These are phyloP conservation scores for Minunthozetes semirufus DNA, from an alignment of 2,888 invertebrate genomes.

Conservation along the genomic window DNA sequence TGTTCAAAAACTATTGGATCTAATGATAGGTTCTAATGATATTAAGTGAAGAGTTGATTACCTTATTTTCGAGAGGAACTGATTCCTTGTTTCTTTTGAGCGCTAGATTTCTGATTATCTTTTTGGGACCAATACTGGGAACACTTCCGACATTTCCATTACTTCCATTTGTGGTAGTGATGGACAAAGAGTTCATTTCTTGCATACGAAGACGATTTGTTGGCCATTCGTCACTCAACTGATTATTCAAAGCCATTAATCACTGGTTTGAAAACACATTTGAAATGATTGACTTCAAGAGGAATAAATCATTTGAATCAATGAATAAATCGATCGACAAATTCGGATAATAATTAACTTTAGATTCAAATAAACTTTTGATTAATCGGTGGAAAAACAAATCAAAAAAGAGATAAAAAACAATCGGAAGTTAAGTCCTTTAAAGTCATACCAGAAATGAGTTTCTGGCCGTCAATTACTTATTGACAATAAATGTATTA, in stretches of 20 bases:
- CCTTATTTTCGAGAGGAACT: conserved; percentile 29
- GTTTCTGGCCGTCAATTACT: too few species aligned
- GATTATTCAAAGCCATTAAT: conserved; percentile 22
- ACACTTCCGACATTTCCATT: not conserved
- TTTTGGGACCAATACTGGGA: conserved; percentile 4
- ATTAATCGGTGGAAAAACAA: not conserved
- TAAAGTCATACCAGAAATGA: too few species aligned
- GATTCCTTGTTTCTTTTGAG: conserved; percentile 32
- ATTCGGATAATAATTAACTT: not conserved
- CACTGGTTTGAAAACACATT: not conserved
- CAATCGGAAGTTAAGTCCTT: too few species aligned
- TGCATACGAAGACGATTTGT: not conserved
- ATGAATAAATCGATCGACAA: not conserved
- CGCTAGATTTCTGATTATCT: conserved; percentile 33
- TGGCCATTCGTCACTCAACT: not conserved
- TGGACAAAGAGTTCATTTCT: conserved; percentile 13
- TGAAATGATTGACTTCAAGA: not conserved
- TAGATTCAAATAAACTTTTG: not conserved
- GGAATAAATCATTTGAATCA: not conserved
- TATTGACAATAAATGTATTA: too few species aligned
- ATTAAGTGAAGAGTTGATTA: conserved; percentile 15
- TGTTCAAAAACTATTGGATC: not conserved
- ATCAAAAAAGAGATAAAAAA: not conserved
- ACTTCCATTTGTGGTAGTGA: not conserved
- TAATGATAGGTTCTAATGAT: not conserved